Conservation (phyloP, 2,113 vertebrate species). For the Alces alces region DNA sequence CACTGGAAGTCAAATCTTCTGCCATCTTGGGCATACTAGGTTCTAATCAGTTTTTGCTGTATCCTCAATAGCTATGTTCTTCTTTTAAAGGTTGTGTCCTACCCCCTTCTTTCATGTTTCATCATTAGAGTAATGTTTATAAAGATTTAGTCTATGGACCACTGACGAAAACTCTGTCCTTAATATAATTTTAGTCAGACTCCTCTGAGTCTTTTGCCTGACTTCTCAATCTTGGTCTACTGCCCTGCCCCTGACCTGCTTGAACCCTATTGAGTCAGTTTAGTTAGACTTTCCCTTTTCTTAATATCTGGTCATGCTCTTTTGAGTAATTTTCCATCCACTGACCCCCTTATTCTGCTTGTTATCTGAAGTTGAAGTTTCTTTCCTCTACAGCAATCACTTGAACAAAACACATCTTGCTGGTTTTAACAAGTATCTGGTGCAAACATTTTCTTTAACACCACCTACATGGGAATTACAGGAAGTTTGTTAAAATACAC, state of each 20-base stretch:
- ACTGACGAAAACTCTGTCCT: not conserved
- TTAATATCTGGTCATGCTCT: not conserved
- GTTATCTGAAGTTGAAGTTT: not conserved
- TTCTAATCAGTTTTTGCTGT: not conserved
- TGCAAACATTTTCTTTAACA: not conserved
- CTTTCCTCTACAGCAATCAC: not conserved
- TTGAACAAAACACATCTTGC: not conserved
- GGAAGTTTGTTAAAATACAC: not conserved
- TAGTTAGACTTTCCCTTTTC: not conserved
- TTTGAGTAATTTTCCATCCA: not conserved
- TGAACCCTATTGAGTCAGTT: not conserved
- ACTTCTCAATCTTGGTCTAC: not conserved
- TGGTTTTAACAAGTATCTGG: not conserved
- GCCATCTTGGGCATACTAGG: not conserved
- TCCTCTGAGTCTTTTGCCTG: not conserved
- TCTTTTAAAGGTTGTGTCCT: not conserved
- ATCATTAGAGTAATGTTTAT: not conserved
- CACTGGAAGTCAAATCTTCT: not conserved
- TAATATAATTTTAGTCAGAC: not conserved
- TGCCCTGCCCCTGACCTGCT: not conserved
- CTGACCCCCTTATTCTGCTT: not conserved
- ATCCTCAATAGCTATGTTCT: not conserved
- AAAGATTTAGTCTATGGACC: not conserved
- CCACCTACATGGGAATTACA: not conserved
- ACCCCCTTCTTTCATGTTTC: not conserved